phyloP scores from a whole-genome alignment of 2,888 invertebrate genomes.

The Argyra leucocephala region DNA sequence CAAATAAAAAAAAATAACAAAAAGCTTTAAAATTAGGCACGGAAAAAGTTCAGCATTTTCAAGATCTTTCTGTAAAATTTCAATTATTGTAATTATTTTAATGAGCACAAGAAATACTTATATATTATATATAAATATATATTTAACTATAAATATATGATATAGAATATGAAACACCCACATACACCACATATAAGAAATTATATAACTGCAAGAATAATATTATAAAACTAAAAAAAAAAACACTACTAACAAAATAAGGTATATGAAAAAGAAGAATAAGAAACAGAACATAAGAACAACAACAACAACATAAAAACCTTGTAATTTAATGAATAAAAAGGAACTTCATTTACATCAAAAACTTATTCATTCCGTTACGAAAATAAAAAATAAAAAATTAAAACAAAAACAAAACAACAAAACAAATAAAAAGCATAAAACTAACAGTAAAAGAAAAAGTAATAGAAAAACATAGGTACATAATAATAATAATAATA shows the following conservation, averaged over 20 bases:
- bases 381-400: background rate
- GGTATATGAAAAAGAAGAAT: too few species aligned
- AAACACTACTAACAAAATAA: too few species aligned
- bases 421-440: background rate
- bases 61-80: constrained; percentile 4
- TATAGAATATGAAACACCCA: background rate
- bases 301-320: background rate
- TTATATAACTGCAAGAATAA: background rate
- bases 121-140: too few species aligned
- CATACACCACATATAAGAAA: background rate
- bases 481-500: background rate
- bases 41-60: background rate
- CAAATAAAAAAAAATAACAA: too few species aligned
- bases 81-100: constrained; percentile 6
- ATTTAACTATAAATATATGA: background rate
- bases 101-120: background rate
- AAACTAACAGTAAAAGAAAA: background rate
- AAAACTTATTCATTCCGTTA: constrained; percentile 1
- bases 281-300: background rate
- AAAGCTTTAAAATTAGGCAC: constrained; percentile 1
- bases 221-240: background rate
- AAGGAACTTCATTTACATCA: constrained; percentile 6
- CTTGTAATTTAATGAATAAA: constrained; percentile 6
- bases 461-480: background rate
- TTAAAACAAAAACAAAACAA: background rate